Conservation (phyloP, 2,888 invertebrate genomes). For the Calameuta idolon region DNA sequence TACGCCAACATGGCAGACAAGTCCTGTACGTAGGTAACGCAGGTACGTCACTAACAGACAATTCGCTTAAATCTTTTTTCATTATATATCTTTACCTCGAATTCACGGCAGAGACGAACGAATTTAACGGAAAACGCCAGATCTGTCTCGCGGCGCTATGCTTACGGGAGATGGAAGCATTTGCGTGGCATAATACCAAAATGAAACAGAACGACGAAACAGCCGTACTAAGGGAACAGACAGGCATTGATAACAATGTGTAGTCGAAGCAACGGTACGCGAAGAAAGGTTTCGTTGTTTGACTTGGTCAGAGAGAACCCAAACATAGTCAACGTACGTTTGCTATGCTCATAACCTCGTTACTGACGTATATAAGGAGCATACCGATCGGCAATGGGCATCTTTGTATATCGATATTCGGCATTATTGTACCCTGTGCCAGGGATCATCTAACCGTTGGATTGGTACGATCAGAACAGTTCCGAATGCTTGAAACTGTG, state of each 20-base stretch:
- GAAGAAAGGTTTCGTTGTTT: slow-evolving; percentile 43
- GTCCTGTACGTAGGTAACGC: no score
- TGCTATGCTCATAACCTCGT: slow-evolving; percentile 2
- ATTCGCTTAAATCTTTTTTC: no score
- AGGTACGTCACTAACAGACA: no score
- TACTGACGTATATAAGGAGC: background rate
- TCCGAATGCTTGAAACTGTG: no score
- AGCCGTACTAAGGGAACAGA: slow-evolving; percentile 26
- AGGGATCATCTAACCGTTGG: no score
- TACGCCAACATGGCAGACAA: slow-evolving; percentile 7
- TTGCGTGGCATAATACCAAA: no score
- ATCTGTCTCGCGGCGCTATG: no score
- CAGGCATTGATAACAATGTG: slow-evolving; percentile 35
- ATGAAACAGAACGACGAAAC: slow-evolving; percentile 3
- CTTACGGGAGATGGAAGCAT: no score
- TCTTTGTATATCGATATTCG: slow-evolving; percentile 3
- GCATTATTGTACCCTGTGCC: background rate
- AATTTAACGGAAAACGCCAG: no score
- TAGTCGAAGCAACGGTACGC: slow-evolving; percentile 33
- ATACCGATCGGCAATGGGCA: background rate
- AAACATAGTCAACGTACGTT: slow-evolving; percentile 4
- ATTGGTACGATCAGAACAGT: no score
- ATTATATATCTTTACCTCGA: no score
- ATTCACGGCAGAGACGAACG: no score
- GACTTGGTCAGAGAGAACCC: background rate